Evolutionary conservation across 2,797 vertebrate species (phyloP), one percentile per base, ranked within the genome.

Genomic region (Leuciscus waleckii): DNA sequence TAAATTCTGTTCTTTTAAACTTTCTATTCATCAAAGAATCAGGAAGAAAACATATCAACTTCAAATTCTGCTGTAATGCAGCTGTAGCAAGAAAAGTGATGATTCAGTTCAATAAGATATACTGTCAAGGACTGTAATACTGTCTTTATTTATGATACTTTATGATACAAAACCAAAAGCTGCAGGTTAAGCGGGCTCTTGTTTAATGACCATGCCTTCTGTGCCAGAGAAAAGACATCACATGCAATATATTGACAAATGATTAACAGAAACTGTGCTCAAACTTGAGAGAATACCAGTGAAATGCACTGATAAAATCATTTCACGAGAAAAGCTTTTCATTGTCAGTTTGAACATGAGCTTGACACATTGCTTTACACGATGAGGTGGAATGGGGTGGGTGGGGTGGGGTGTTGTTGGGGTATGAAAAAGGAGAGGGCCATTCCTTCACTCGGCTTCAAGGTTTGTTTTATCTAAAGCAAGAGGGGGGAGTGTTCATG

Each of bases 401-500:
- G 35, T 35, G 35, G 3, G 4, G 35, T 35, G 35, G 5, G 35
- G 29, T 29, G 29, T 29, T 29, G 35, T 35, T 5, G 35, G 4
- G 35, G 4, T 35, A 5, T 35, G 32, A 26, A 51, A 29, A 39
- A 75, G 23, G 23, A 76, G 32, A 63, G 17, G 0, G 41, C 7
- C 23, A 76, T 71, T 79, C 14, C 75, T 79, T 70, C 26, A 35
- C 23, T 67, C 3, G 16, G 23, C 43, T 54, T 23, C 9, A 21
- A 49, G 16, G 46, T 76, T 67, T 21, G 58, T 54, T 29, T 39
- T 41, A 39, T 58, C 46, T 69, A 11, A 19, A 11, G 7, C 4
- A 43, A 67, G 13, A 84, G 21, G 46, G 26, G 46, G 75, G 83
- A 26, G 75, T 70, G 39, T 71, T 61, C 14, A 29, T 71, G 37